These are phyloP conservation scores for Meleagris gallopavo DNA, from an alignment of 2,113 vertebrate species.

Conservation along the genomic window DNA sequence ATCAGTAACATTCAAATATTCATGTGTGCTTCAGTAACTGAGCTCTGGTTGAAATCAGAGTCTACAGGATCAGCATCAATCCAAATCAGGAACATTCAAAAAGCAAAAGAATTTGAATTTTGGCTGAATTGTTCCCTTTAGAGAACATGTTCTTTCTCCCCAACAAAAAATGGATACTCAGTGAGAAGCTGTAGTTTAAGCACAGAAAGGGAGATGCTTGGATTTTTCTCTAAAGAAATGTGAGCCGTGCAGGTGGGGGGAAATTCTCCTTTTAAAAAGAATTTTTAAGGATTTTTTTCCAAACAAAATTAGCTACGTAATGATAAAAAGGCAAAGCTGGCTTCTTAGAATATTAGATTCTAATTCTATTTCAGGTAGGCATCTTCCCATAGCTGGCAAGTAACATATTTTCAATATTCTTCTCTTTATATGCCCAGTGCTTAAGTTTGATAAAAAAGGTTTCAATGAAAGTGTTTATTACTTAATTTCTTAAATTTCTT, in stretches of 20 bases:
- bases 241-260: accelerated
- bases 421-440: background rate
- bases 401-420: background rate
- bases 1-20: background rate
- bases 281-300: background rate
- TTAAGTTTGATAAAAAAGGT: background rate
- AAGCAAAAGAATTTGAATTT: too few relatives aligned
- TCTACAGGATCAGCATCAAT: too few relatives aligned
- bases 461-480: background rate
- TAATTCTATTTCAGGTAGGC: background rate
- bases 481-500: background rate
- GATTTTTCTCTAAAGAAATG: background rate
- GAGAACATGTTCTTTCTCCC: accelerated
- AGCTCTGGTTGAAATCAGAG: too few relatives aligned
- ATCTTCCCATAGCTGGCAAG: background rate
- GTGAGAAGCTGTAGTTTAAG: background rate
- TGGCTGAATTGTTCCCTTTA: accelerated
- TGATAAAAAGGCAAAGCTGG: accelerated
- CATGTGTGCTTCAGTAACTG: too few relatives aligned
- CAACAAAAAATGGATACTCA: accelerated
- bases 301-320: background rate
- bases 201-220: background rate
- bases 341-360: background rate
- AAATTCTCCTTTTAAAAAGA: background rate
- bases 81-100: background rate